Percentiles rank a stretch among this genome's conserved stretches.
These are phyloP conservation scores for Argynnis bischoffii DNA, from an alignment of 2,888 invertebrate species.

Conservation along the genomic window DNA sequence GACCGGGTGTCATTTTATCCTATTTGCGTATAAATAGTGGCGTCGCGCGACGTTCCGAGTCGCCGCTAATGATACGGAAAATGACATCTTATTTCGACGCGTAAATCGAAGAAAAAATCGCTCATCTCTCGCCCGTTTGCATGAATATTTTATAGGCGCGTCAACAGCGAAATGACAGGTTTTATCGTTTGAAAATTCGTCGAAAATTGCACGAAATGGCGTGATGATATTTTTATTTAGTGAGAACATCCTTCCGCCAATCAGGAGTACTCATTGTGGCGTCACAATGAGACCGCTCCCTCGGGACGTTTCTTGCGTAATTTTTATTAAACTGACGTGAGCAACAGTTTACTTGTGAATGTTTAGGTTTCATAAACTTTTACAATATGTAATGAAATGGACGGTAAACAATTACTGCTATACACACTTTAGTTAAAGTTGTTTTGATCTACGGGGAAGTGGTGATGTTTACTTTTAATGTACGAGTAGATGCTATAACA, in stretches of 20 bases:
- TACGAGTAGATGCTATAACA: not conserved
- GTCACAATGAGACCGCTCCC: conserved; percentile 72
- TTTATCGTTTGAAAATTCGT: conserved; percentile 82
- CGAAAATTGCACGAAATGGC: conserved; percentile 81
- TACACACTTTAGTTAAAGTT: conserved; percentile 25
- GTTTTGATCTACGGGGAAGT: conserved; percentile 24
- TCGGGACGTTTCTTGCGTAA: conserved; percentile 69
- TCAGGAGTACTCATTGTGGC: conserved; percentile 78
- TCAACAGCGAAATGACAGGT: conserved; percentile 83
- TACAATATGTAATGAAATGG: conserved; percentile 39
- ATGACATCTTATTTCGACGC: conserved; percentile 83
- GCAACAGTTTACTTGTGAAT: conserved; percentile 72
- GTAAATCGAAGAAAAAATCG: conserved; percentile 82
- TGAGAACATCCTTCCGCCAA: conserved; percentile 83
- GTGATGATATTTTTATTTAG: conserved; percentile 82
- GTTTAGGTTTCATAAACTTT: conserved; percentile 50
- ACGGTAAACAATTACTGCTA: conserved; percentile 29
- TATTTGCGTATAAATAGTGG: conserved; percentile 83
- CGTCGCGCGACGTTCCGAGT: conserved; percentile 69
- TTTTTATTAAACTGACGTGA: conserved; percentile 75
- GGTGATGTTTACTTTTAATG: conserved; percentile 17
- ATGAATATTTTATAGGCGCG: conserved; percentile 83
- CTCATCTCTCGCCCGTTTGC: conserved; percentile 78
- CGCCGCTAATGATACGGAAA: conserved; percentile 83
- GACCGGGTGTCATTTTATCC: conserved; percentile 79